Conservation (phyloP, 64 coral and sea anemone species). For the Montipora foliosa region DNA sequence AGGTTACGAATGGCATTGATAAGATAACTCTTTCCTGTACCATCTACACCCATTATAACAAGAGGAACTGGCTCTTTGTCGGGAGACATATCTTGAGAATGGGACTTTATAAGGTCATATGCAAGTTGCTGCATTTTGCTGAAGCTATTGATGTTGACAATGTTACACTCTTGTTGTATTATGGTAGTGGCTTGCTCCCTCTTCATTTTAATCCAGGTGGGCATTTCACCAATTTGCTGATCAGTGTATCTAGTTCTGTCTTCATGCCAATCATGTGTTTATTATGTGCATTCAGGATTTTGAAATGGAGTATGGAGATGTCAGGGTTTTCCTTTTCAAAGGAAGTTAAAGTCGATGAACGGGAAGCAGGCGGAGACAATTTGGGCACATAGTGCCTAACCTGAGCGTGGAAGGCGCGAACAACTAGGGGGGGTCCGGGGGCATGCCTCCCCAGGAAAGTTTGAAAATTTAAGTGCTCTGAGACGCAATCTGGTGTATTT, state of each 20-base stretch:
- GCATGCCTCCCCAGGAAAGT: no score
- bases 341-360: no score
- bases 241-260: constrained; percentile 32
- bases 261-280: constrained; percentile 45
- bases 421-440: no score
- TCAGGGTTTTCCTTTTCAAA: not conserved
- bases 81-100: no score
- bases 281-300: constrained; percentile 32
- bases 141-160: constrained; percentile 1
- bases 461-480: no score
- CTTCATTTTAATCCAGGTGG: constrained; percentile 16
- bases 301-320: constrained; percentile 53
- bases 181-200: constrained; percentile 9
- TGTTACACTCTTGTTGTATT: no score
- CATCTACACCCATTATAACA: not conserved
- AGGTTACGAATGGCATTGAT: constrained; percentile 28
- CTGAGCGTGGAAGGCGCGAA: no score
- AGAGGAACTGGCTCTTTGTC: not conserved
- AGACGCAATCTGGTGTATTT: no score
- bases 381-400: no score
- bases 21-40: not conserved
- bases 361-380: no score
- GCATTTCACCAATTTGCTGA: no score
- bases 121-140: constrained; percentile 22
- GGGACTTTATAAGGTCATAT: no score